Percentiles rank a stretch among this genome's conserved stretches.
Evolutionary conservation across 2,113 vertebrate species (phyloP).

Genomic region (Gorsachius goisagi): DNA sequence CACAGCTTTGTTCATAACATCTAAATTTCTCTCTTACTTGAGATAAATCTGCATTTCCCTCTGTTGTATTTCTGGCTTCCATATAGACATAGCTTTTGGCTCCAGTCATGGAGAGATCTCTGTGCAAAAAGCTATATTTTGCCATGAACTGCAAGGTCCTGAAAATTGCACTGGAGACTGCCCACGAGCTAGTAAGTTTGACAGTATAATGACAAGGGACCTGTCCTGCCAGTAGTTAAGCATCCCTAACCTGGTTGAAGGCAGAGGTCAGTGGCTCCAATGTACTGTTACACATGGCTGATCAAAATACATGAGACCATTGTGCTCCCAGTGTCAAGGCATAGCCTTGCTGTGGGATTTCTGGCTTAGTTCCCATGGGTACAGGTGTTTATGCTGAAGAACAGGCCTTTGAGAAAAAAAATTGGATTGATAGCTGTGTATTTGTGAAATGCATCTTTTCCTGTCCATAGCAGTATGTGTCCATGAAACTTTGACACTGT

Average conservation of each 20-base stretch:
- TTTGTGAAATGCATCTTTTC: background rate
- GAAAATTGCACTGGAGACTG: background rate
- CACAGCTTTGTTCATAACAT: background rate
- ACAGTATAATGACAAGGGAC: background rate
- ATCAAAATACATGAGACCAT: background rate
- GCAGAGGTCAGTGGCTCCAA: background rate
- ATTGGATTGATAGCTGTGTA: background rate
- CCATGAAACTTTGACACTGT: background rate
- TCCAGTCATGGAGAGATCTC: background rate
- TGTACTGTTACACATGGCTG: background rate
- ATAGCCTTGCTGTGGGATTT: background rate
- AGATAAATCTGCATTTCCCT: background rate
- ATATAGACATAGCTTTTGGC: background rate
- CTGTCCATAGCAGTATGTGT: background rate
- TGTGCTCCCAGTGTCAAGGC: background rate
- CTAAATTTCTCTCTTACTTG: background rate
- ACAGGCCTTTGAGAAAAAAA: background rate
- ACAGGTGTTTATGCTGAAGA: accelerated
- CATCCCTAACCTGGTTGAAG: background rate
- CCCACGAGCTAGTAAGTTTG: background rate
- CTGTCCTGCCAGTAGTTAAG: background rate
- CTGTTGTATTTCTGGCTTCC: background rate
- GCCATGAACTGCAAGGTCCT: background rate
- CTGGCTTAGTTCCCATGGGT: background rate
- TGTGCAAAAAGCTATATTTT: background rate